Percentiles rank a stretch among this genome's conserved stretches.
These are phyloP conservation scores for Saguinus midas DNA, from an alignment of 2,113 vertebrate genomes.

Conservation along the genomic window DNA sequence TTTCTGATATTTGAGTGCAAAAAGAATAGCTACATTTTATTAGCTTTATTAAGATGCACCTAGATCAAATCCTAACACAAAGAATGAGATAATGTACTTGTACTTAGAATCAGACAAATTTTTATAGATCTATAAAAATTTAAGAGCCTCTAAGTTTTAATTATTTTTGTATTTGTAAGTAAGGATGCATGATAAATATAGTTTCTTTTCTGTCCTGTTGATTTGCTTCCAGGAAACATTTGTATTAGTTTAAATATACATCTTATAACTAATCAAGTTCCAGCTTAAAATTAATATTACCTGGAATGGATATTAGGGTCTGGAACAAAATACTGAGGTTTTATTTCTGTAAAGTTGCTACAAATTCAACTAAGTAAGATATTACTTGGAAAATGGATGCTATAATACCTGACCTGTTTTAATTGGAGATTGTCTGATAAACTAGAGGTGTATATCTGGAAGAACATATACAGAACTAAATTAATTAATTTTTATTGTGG, in stretches of 20 bases:
- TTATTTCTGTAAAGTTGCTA: neutral
- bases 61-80: neutral
- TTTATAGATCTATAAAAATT: neutral
- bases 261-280: neutral
- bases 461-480: neutral
- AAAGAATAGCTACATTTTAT: neutral
- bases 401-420: neutral
- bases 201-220: neutral
- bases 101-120: neutral
- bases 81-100: neutral
- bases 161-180: neutral
- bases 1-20: neutral
- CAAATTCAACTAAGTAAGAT: neutral
- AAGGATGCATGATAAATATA: neutral
- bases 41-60: neutral
- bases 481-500: neutral
- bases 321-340: neutral
- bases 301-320: neutral
- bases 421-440: neutral
- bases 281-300: neutral
- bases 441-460: neutral
- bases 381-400: neutral
- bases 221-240: neutral
- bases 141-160: neutral
- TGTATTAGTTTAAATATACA: neutral